Percentiles rank a stretch among this genome's conserved stretches.
Conservation (phyloP, 2,113 vertebrate genomes). For the Oryzias woworae region DNA sequence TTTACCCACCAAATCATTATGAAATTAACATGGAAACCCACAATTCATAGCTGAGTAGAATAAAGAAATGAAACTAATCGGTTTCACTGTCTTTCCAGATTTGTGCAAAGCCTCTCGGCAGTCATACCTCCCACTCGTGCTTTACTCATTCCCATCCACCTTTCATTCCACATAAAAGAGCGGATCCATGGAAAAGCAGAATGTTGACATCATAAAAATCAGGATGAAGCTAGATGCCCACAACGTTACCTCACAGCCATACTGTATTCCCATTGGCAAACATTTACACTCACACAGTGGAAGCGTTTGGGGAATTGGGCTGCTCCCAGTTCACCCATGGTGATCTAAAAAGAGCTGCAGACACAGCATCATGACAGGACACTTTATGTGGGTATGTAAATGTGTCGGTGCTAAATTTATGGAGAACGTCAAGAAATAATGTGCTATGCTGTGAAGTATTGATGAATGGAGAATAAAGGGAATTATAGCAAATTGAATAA, state of each 20-base stretch:
- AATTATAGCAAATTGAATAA: neutral
- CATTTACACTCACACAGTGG: constrained; percentile 34
- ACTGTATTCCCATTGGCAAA: constrained; percentile 45
- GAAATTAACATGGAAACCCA: constrained; percentile 19
- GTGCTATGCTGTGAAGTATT: constrained; percentile 2
- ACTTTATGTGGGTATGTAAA: neutral
- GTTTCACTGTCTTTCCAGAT: neutral
- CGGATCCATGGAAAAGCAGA: neutral
- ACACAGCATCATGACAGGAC: constrained; percentile 40
- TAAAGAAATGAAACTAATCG: constrained; percentile 12
- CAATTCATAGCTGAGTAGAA: constrained; percentile 28
- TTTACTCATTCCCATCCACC: constrained; percentile 2
- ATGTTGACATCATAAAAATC: constrained; percentile 10
- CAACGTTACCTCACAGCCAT: constrained; percentile 35
- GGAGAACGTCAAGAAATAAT: constrained; percentile 29
- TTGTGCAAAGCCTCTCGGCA: constrained; percentile 6
- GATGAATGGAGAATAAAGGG: constrained; percentile 2
- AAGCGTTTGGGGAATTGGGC: constrained; percentile 47
- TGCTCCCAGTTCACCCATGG: constrained; percentile 61
- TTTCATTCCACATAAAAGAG: neutral
- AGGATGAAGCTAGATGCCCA: constrained; percentile 37
- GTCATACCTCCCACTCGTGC: neutral
- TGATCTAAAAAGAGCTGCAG: constrained; percentile 49
- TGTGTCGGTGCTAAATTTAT: too few relatives aligned
- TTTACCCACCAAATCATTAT: constrained; percentile 29